Percentiles rank a stretch among this genome's conserved stretches.
Evolutionary conservation across 2,888 invertebrate species (phyloP).

Genomic region (Cheilosia vulpina): DNA sequence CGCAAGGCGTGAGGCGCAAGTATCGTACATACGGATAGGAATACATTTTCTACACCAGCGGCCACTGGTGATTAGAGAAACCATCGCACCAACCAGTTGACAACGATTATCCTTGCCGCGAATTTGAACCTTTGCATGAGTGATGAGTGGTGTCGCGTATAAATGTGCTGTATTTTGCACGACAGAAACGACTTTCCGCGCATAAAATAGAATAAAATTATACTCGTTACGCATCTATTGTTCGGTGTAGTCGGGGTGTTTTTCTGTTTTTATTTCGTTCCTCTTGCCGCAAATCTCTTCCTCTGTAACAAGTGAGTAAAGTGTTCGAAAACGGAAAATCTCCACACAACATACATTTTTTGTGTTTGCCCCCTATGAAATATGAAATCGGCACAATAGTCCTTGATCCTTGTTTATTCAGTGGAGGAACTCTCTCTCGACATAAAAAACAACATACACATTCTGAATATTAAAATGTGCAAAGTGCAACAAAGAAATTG

Average conservation of each 20-base stretch:
- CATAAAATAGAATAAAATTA: constrained; percentile 30
- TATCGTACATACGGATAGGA: constrained; percentile 37
- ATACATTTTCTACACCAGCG: constrained; percentile 24
- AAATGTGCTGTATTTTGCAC: constrained; percentile 11
- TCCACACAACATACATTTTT: constrained; percentile 3
- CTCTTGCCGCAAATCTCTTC: background rate
- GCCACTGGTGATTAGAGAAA: constrained; percentile 48
- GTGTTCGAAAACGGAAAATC: background rate
- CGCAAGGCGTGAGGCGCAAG: constrained; percentile 56
- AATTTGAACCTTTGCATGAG: constrained; percentile 60
- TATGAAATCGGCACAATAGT: constrained; percentile 59
- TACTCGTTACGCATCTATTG: constrained; percentile 67
- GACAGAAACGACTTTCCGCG: constrained; percentile 33
- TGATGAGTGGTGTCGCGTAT: constrained; percentile 23
- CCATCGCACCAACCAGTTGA: constrained; percentile 56
- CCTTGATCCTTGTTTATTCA: constrained; percentile 67
- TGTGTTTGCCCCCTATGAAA: constrained; percentile 36
- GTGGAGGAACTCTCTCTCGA: background rate
- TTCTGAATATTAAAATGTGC: constrained; percentile 31
- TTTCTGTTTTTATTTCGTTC: constrained; percentile 6
- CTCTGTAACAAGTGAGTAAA: constrained; percentile 55
- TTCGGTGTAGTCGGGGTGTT: constrained; percentile 25
- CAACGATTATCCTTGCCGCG: constrained; percentile 64
- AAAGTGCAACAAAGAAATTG: constrained; percentile 66
- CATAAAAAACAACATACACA: background rate